A percentile compares a stretch with the other conserved stretches of the same genome.
These are phyloP conservation scores for Albula glossodonta DNA, from an alignment of 2,113 vertebrate species.

Conservation along the genomic window DNA sequence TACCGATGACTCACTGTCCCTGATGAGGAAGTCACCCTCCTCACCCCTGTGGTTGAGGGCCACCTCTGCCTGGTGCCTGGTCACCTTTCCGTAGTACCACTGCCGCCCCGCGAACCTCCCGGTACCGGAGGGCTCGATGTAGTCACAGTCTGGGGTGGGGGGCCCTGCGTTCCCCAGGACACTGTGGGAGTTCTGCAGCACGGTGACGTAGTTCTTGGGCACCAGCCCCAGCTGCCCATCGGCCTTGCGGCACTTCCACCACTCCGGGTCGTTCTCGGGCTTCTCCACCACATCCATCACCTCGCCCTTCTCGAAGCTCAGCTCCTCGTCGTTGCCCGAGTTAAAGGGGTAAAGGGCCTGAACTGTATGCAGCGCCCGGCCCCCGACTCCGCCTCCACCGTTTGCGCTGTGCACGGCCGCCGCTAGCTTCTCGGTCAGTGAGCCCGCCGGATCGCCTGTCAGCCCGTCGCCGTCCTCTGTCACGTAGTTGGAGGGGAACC, in stretches of 20 bases:
- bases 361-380: constrained; percentile 80
- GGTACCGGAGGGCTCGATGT: constrained; percentile 79
- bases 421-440: constrained; percentile 82
- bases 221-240: constrained; percentile 86
- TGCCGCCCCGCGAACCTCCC: constrained; percentile 86
- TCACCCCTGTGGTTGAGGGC: constrained; percentile 86
- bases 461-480: constrained; percentile 82
- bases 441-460: constrained; percentile 68
- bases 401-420: constrained; percentile 75
- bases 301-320: constrained; percentile 88
- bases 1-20: constrained; percentile 90
- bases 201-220: constrained; percentile 88
- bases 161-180: constrained; percentile 67
- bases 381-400: constrained; percentile 60
- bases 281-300: constrained; percentile 92
- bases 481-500: constrained; percentile 92
- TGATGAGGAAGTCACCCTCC: constrained; percentile 89
- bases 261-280: constrained; percentile 89
- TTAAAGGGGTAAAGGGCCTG: constrained; percentile 89
- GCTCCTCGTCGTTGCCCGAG: constrained; percentile 87
- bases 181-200: constrained; percentile 78
- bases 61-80: constrained; percentile 87
- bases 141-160: constrained; percentile 85
- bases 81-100: constrained; percentile 92
- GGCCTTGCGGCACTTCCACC: constrained; percentile 90